Percentiles rank a stretch among this genome's conserved stretches.
Conservation (phyloP, 2,797 vertebrate genomes). For the Sylvia borin region DNA sequence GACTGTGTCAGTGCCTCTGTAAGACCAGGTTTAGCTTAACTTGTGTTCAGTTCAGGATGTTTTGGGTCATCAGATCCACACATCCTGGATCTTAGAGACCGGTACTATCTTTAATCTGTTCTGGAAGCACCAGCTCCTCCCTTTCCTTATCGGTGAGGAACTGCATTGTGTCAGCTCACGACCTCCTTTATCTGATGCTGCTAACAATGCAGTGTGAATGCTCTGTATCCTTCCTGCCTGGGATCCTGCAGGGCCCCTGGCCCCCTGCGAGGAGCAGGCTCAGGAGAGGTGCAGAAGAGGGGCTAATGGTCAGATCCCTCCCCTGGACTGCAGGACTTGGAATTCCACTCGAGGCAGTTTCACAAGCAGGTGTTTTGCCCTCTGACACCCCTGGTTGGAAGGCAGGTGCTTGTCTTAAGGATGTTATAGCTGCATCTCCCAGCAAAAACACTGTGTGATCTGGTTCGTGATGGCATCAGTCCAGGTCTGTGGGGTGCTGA, state of each 20-base stretch:
- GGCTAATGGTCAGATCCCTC: not conserved
- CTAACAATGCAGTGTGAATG: constrained; percentile 32
- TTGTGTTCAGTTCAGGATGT: not conserved
- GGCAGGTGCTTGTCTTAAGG: not conserved
- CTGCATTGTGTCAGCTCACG: constrained; percentile 38
- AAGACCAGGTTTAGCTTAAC: not conserved
- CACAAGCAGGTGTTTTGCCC: not conserved
- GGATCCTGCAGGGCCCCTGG: not conserved
- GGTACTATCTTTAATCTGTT: constrained; percentile 20
- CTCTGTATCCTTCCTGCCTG: constrained; percentile 48
- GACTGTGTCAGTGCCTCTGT: not conserved
- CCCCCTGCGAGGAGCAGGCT: not conserved
- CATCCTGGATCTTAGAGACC: constrained; percentile 2
- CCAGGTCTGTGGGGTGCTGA: not conserved
- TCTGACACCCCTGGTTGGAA: not conserved
- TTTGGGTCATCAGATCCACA: not conserved
- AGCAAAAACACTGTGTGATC: accelerated
- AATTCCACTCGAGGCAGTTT: not conserved
- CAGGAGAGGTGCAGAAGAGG: not conserved
- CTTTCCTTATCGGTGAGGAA: constrained; percentile 51
- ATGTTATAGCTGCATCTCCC: not conserved
- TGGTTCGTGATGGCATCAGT: not conserved
- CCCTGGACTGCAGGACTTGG: not conserved
- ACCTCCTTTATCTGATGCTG: constrained; percentile 38
- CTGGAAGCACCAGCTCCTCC: constrained; percentile 39